Evolutionary conservation across 2,888 invertebrate species (phyloP).

Genomic region (Troglohyphantes excavatus): DNA sequence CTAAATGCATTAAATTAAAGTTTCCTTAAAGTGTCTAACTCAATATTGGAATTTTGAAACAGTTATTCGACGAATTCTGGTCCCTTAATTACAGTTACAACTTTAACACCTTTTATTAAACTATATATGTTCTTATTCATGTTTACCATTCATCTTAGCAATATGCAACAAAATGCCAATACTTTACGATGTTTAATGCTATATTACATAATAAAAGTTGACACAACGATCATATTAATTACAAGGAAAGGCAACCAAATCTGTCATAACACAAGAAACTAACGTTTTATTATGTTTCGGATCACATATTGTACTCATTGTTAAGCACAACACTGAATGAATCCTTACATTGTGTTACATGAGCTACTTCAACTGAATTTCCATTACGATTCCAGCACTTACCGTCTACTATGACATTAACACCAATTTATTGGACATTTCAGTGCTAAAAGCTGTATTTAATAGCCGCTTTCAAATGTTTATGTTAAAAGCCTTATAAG

Average conservation of each 20-base stretch:
- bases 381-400: neutral
- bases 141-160: no score
- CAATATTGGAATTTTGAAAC: no score
- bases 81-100: no score
- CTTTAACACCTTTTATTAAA: no score
- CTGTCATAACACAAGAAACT: neutral
- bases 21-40: no score
- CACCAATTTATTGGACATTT: slow-evolving; percentile 5
- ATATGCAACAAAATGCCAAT: no score
- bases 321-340: neutral
- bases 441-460: neutral
- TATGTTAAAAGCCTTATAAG: neutral
- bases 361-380: neutral
- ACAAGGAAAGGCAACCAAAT: neutral
- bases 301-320: neutral
- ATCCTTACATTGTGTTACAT: neutral
- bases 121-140: no score
- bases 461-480: neutral
- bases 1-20: no score
- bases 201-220: no score
- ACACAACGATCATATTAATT: neutral
- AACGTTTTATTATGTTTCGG: neutral
- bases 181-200: no score
- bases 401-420: neutral
- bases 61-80: no score